phyloP scores from a whole-genome alignment of 2,797 vertebrate genomes.

The Setipinna tenuifilis region DNA sequence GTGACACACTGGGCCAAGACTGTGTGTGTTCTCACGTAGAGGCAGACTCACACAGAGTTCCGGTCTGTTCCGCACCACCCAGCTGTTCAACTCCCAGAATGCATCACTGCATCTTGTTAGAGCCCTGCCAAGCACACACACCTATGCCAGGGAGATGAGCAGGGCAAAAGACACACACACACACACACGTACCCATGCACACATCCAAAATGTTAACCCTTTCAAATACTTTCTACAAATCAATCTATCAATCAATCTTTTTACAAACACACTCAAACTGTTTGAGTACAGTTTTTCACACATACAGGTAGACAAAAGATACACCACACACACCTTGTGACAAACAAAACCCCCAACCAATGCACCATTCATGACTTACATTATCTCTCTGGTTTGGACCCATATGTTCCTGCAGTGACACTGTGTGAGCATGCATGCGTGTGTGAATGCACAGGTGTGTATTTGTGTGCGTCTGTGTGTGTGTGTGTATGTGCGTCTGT shows the following conservation, averaged over 20 bases:
- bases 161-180: background rate
- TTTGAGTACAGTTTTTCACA: too few species aligned
- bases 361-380: background rate
- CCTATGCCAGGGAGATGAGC: constrained; percentile 57
- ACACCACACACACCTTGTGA: background rate
- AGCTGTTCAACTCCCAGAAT: constrained; percentile 68
- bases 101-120: constrained; percentile 54
- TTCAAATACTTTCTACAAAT: too few species aligned
- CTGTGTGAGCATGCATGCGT: background rate
- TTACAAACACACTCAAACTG: background rate
- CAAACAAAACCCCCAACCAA: background rate
- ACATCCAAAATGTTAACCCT: background rate
- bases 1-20: constrained; percentile 55
- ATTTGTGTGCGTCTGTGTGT: background rate
- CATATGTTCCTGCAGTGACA: background rate
- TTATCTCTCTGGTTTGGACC: background rate
- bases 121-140: constrained; percentile 23
- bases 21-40: constrained; percentile 27
- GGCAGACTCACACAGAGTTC: constrained; percentile 63
- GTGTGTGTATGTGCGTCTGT: background rate
- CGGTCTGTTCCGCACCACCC: constrained; percentile 72
- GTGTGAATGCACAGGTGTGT: background rate
- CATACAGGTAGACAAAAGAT: too few species aligned
- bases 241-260: too few species aligned
- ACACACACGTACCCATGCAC: background rate